Conservation (phyloP, 2,888 invertebrate species). For the Stenodera caucasica region DNA sequence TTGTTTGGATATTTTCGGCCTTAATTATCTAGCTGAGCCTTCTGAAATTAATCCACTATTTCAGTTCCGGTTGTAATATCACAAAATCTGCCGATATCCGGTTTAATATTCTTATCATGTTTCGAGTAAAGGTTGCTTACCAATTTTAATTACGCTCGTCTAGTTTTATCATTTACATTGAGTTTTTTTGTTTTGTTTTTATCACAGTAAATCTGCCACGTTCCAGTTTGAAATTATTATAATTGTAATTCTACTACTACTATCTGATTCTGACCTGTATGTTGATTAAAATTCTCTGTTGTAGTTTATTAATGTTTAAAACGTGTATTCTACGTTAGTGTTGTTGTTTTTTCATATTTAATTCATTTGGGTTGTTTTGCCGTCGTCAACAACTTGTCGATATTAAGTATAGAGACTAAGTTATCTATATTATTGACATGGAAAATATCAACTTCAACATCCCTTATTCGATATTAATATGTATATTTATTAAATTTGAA, state of each 20-base stretch:
- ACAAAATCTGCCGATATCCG: conserved; percentile 9
- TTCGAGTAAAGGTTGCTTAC: neutral
- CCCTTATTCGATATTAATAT: neutral
- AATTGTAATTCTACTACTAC: neutral
- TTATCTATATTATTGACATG: neutral
- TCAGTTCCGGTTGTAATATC: conserved; percentile 11
- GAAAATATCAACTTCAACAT: neutral
- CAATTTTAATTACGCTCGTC: neutral
- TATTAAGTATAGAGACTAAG: neutral
- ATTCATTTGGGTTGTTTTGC: neutral
- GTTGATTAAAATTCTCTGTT: neutral
- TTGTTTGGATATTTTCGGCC: neutral
- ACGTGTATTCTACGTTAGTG: neutral
- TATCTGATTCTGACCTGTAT: conserved; percentile 1
- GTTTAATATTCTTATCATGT: conserved; percentile 6
- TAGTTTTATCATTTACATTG: too few relatives aligned
- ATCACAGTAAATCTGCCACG: too few relatives aligned
- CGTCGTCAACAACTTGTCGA: neutral
- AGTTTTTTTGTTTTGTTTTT: too few relatives aligned
- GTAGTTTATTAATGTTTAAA: neutral
- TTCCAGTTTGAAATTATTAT: neutral
- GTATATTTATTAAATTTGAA: neutral
- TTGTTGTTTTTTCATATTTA: neutral
- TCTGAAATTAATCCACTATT: conserved; percentile 15
- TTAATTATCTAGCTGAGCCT: neutral